Evolutionary conservation across 1,140 invertebrate species (phyloP).

Genomic region (Euschistus heros): DNA sequence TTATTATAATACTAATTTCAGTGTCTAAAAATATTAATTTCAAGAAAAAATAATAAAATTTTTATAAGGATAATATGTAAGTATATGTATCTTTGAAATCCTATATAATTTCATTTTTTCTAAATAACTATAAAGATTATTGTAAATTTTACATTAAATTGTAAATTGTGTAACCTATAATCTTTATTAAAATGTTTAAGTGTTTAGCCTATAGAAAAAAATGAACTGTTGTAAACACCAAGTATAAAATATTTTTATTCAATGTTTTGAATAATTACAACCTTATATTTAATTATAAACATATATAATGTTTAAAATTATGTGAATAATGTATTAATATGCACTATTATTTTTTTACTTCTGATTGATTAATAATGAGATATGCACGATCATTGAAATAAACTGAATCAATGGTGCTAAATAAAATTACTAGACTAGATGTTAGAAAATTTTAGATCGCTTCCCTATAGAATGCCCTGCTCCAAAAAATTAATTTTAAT

Average conservation of each 20-base stretch:
- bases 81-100: too few relatives aligned
- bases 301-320: too few relatives aligned
- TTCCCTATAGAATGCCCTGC: not conserved
- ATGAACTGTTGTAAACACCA: slow-evolving; percentile 10
- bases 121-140: too few relatives aligned
- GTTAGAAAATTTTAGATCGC: not conserved
- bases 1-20: too few relatives aligned
- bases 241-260: slow-evolving; percentile 5
- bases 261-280: not conserved
- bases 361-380: not conserved
- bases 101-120: too few relatives aligned
- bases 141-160: too few relatives aligned
- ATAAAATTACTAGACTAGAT: slow-evolving; percentile 7
- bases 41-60: too few relatives aligned
- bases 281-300: too few relatives aligned
- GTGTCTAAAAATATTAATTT: too few relatives aligned
- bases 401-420: slow-evolving; percentile 20
- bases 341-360: slow-evolving; percentile 20
- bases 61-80: too few relatives aligned
- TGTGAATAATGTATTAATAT: not conserved
- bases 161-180: not conserved
- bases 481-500: not conserved
- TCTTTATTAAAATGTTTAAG: not conserved
- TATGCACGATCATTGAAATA: slow-evolving; percentile 20
- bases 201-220: slow-evolving; percentile 6